Percentiles rank a stretch among this genome's conserved stretches.
Conservation (phyloP, 1,140 invertebrate genomes). For the Aricia agestis region DNA sequence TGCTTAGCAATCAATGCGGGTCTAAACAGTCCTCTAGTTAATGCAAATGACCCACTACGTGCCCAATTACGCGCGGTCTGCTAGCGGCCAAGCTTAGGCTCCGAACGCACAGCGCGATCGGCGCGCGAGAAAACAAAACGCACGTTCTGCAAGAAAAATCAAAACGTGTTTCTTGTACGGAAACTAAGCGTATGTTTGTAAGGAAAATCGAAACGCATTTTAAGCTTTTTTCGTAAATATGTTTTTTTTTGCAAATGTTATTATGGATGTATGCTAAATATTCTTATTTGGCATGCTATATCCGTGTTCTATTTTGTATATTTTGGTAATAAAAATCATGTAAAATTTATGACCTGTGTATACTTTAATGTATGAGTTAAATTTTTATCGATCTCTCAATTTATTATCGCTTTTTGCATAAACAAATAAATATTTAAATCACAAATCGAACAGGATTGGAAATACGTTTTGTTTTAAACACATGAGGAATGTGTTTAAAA, state of each 20-base stretch:
- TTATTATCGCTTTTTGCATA: neutral
- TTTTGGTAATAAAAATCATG: neutral
- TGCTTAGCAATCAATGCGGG: conserved; percentile 21
- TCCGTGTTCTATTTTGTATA: neutral
- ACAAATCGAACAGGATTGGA: too few relatives aligned
- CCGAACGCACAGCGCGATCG: conserved; percentile 20
- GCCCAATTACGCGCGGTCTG: conserved; percentile 43
- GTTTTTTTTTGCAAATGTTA: too few relatives aligned
- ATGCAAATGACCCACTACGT: conserved; percentile 49
- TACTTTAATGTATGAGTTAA: neutral
- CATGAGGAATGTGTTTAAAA: neutral
- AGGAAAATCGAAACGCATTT: too few relatives aligned
- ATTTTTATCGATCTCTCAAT: neutral
- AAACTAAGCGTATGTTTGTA: neutral
- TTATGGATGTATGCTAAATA: too few relatives aligned
- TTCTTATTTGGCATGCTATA: too few relatives aligned
- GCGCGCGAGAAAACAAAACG: neutral
- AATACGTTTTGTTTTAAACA: too few relatives aligned
- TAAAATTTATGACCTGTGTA: neutral
- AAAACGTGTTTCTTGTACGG: neutral
- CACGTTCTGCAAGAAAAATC: neutral
- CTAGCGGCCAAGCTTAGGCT: conserved; percentile 26
- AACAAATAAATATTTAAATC: conserved; percentile 2
- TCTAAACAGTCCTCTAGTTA: conserved; percentile 41
- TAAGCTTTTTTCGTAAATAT: too few relatives aligned